Base-by-base conservation (phyloP, 2,113 vertebrate genomes). In the Alces alces region DNA sequence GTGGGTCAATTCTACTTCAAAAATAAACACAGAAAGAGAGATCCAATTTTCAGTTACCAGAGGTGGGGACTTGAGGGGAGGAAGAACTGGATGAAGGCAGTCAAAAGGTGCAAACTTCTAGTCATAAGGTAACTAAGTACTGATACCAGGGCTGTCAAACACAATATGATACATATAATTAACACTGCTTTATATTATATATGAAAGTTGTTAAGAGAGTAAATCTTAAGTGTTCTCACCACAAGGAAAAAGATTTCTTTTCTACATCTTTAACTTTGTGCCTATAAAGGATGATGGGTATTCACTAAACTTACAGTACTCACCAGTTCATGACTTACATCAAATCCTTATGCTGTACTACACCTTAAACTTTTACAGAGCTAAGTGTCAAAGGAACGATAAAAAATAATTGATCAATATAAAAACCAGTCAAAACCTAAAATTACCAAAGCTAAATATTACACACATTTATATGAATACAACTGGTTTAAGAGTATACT, bases 401-500 rank as follows among this genome's bases (percentile, higher is more conserved):
- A 23, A 83, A 54, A 83, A 83, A 39, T 36, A 55, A 83, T 5
- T 54, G 2, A 83, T 36, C 21, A n/a, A 83, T 39, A 55, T 39
- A 83, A 83, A 83, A 83, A 55, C 6, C 33, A 2, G 52, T 27
- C n/a, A 39, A 98, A 96, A 83, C 28, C 50, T 84, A 79, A 92
- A 94, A 95, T 88, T 92, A 96, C 17, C 36, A 86, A 28, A 55
- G 30, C n/a, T 73, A 95, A 93, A 84, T 23, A 83, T 92, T 43
- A 96, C 19, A 88, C 9, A 80, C 3, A 93, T 45, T 94, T 85
- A 91, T 57, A 17, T 83, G 91, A 93, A 89, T 21, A 84, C 12
- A 95, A 91, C 6, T n/a, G 6, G 52, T 54, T 92, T 92, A 94
- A 80, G 52, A 85, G 3, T 66, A 93, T 14, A 92, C 9, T 54